Percentiles rank a stretch among this genome's conserved stretches.
Conservation (phyloP, 2,888 invertebrate species). For the Calameuta pallipes region DNA sequence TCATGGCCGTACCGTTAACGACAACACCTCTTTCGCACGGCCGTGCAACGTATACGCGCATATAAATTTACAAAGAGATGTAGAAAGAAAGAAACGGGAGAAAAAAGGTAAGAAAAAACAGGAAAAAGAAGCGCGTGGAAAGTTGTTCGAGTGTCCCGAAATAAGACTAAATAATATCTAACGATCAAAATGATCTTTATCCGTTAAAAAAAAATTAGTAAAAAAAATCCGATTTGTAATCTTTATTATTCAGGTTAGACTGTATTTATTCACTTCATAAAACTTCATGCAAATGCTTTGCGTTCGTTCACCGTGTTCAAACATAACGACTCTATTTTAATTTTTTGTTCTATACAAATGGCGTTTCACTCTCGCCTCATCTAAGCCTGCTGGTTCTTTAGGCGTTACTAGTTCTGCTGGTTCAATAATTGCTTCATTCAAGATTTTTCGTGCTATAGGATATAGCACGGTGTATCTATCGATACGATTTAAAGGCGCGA, state of each 20-base stretch:
- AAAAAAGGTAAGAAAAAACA: conserved; percentile 7
- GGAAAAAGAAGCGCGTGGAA: conserved; percentile 10
- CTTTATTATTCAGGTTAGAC: neutral
- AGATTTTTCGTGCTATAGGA: neutral
- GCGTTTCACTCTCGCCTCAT: neutral
- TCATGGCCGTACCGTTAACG: conserved; percentile 17
- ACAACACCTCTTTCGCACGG: conserved; percentile 41
- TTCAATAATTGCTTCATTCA: neutral
- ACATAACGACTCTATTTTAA: neutral
- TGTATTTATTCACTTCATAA: neutral
- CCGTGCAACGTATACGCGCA: conserved; percentile 28
- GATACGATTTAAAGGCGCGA: neutral
- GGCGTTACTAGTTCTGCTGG: neutral
- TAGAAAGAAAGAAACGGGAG: conserved; percentile 22
- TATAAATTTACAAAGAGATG: conserved; percentile 30
- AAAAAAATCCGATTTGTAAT: neutral
- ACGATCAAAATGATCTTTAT: neutral
- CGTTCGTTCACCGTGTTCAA: neutral
- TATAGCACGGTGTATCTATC: neutral
- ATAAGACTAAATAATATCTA: neutral
- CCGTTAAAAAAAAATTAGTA: neutral
- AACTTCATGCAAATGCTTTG: neutral
- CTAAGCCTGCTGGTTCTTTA: neutral
- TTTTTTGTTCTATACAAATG: neutral
- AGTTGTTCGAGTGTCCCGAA: neutral